A percentile compares a stretch with the other conserved stretches of the same genome.
Evolutionary conservation across 1,140 invertebrate genomes (phyloP).

Genomic region (Drosophila kohkoa): DNA sequence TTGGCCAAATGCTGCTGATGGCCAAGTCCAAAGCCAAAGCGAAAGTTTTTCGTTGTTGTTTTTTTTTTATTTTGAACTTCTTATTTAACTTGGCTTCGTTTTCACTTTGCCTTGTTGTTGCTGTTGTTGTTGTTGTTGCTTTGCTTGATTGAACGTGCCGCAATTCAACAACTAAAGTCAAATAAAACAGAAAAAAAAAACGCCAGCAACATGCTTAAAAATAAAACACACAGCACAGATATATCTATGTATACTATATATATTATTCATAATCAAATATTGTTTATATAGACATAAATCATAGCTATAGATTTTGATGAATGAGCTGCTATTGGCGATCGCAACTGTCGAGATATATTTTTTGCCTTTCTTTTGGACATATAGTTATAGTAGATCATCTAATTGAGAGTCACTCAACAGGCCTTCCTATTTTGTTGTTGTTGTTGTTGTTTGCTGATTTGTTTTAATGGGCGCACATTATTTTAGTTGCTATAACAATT

Average conservation of each 20-base stretch:
- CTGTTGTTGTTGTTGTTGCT: neutral
- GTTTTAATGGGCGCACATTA: neutral
- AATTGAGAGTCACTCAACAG: neutral
- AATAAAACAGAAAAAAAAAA: too few species aligned
- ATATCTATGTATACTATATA: neutral
- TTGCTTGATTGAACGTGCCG: constrained; percentile 47
- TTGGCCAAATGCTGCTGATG: constrained; percentile 37
- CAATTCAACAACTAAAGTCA: constrained; percentile 36
- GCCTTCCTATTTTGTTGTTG: neutral
- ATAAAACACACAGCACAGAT: constrained; percentile 32
- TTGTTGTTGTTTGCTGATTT: constrained; percentile 7
- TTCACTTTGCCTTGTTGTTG: constrained; percentile 47
- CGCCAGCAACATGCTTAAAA: constrained; percentile 31
- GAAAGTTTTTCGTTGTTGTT: constrained; percentile 57
- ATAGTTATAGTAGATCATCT: neutral
- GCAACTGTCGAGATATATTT: constrained; percentile 4
- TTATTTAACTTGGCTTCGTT: constrained; percentile 71
- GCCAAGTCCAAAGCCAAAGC: constrained; percentile 77
- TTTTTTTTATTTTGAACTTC: constrained; percentile 47
- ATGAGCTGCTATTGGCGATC: constrained; percentile 7
- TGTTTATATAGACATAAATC: constrained; percentile 15
- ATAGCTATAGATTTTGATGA: constrained; percentile 17
- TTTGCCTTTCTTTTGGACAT: neutral
- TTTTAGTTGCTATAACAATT: neutral
- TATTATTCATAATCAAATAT: constrained; percentile 11